phyloP scores from a whole-genome alignment of 1,140 invertebrate genomes.

The Euura saliciscinereae region DNA sequence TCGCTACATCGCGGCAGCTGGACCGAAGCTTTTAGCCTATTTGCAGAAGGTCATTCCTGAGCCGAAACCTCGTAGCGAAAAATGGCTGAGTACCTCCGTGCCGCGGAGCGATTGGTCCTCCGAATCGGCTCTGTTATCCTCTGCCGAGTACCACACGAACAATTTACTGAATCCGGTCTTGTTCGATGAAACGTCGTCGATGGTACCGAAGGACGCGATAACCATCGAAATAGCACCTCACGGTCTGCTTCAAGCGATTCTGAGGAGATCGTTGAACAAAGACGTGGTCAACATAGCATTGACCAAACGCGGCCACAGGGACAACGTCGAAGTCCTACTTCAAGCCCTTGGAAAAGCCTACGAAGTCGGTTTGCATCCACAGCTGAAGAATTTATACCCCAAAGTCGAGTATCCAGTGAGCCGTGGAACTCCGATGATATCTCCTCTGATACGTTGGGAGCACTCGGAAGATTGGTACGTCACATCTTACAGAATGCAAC shows the following conservation, averaged over 20 bases:
- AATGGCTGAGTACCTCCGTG: conserved; percentile 90
- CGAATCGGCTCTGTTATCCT: conserved; percentile 71
- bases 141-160: conserved; percentile 92
- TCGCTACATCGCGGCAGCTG: conserved; percentile 66
- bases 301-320: conserved; percentile 71
- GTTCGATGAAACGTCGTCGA: conserved; percentile 81
- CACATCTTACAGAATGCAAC: conserved; percentile 31
- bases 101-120: conserved; percentile 78
- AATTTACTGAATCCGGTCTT: conserved; percentile 85
- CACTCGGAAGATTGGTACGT: conserved; percentile 75
- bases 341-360: conserved; percentile 70
- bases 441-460: conserved; percentile 84
- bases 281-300: conserved; percentile 76
- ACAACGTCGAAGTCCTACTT: conserved; percentile 71
- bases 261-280: conserved; percentile 55
- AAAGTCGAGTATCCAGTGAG: conserved; percentile 79
- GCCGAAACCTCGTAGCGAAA: conserved; percentile 72
- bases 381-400: conserved; percentile 64
- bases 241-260: conserved; percentile 64
- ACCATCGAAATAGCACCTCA: conserved; percentile 80
- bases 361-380: conserved; percentile 56
- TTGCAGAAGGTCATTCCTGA: conserved; percentile 73
- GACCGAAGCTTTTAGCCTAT: conserved; percentile 75
- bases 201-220: conserved; percentile 81
- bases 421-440: conserved; percentile 77